phyloP scores from a whole-genome alignment of 2,888 invertebrate genomes.

The Elysia crispata region DNA sequence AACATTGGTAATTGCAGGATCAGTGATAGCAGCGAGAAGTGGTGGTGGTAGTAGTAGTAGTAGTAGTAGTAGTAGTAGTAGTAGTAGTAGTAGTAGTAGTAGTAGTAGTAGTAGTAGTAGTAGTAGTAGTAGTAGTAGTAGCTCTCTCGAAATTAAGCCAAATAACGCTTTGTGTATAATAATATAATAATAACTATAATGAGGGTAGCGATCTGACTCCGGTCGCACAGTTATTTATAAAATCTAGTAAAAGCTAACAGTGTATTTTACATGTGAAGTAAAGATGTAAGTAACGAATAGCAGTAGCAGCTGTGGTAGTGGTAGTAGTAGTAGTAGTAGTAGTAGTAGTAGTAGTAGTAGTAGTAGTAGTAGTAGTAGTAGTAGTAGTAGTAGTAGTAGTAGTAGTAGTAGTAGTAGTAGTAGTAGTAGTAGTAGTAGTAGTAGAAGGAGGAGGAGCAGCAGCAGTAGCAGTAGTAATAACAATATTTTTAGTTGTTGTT shows the following conservation, averaged over 20 bases:
- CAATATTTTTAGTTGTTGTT: not conserved
- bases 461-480: not conserved
- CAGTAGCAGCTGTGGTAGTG: constrained; percentile 52
- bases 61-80: no score
- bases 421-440: constrained; percentile 16
- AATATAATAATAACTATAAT: no score
- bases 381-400: constrained; percentile 32
- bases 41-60: not conserved
- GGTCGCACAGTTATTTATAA: no score
- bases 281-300: constrained; percentile 23
- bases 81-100: no score
- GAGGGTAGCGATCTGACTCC: not conserved
- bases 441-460: not conserved
- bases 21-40: not conserved
- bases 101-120: no score
- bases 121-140: no score
- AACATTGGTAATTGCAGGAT: not conserved
- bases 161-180: no score
- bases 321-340: constrained; percentile 53
- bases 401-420: constrained; percentile 15
- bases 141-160: no score
- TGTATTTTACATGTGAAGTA: not conserved
- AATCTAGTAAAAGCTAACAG: no score
- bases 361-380: constrained; percentile 53
- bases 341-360: constrained; percentile 52